A percentile compares a stretch with the other conserved stretches of the same genome.
These are phyloP conservation scores for Volucella inanis DNA, from an alignment of 2,888 invertebrate species.

Conservation along the genomic window DNA sequence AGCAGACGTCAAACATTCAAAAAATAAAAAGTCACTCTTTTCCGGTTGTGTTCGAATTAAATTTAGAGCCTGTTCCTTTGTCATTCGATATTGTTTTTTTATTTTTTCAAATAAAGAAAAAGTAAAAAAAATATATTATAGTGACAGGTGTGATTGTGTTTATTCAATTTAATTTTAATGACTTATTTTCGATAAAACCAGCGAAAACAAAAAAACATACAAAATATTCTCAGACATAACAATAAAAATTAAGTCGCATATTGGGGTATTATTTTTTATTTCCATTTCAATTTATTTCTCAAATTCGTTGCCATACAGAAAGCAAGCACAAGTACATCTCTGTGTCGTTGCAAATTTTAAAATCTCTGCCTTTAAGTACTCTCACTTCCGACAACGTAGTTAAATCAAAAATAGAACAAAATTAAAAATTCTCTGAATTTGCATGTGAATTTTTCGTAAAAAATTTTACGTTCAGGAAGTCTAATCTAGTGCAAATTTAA, in stretches of 20 bases:
- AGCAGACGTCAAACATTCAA: neutral
- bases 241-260: constrained; percentile 33
- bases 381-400: constrained; percentile 46
- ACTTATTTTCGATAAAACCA: constrained; percentile 26
- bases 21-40: constrained; percentile 9
- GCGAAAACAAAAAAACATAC: constrained; percentile 11
- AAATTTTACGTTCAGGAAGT: constrained; percentile 33
- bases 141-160: constrained; percentile 25
- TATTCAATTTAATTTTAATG: constrained; percentile 8
- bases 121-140: constrained; percentile 2
- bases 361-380: constrained; percentile 37
- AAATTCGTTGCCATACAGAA: no score
- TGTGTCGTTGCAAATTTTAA: constrained; percentile 28
- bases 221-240: neutral
- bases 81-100: constrained; percentile 2
- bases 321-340: neutral
- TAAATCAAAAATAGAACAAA: constrained; percentile 10
- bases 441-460: constrained; percentile 30
- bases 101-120: neutral
- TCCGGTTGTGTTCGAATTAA: constrained; percentile 31
- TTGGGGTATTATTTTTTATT: constrained; percentile 3
- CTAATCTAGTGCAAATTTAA: constrained; percentile 40
- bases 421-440: constrained; percentile 17
- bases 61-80: constrained; percentile 18
- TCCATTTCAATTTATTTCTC: no score